A percentile compares a stretch with the other conserved stretches of the same genome.
These are phyloP conservation scores for Hippocampus comes DNA, from an alignment of 2,113 vertebrate species.

Conservation along the genomic window DNA sequence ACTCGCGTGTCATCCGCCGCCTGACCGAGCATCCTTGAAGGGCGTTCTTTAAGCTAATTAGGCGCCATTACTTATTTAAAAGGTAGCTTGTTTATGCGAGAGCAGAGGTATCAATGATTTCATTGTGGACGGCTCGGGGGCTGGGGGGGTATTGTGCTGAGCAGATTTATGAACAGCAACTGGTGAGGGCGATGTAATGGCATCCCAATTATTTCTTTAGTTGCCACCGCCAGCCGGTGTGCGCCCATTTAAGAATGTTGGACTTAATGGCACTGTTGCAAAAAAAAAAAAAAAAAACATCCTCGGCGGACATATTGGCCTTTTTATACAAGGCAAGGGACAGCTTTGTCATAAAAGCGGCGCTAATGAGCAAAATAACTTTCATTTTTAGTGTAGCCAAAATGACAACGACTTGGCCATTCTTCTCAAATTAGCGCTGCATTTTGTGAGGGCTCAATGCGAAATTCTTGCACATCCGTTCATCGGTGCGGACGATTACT, in stretches of 20 bases:
- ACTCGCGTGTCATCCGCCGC: slow-evolving; percentile 20
- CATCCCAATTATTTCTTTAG: slow-evolving; percentile 64
- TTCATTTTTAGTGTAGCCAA: slow-evolving; percentile 19
- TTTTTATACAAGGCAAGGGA: slow-evolving; percentile 57
- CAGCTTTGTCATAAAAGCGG: slow-evolving; percentile 46
- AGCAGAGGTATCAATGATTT: slow-evolving; percentile 67
- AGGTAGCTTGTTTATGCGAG: slow-evolving; percentile 67
- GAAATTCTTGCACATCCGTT: not conserved
- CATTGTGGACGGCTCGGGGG: slow-evolving; percentile 47
- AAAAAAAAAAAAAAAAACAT: slow-evolving; percentile 22
- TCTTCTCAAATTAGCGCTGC: not conserved
- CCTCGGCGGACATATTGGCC: slow-evolving; percentile 48
- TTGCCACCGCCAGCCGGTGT: slow-evolving; percentile 47
- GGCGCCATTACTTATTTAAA: slow-evolving; percentile 67
- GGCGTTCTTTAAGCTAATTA: slow-evolving; percentile 60
- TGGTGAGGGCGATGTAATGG: slow-evolving; percentile 59
- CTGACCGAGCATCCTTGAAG: slow-evolving; percentile 20
- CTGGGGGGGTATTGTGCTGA: slow-evolving; percentile 55
- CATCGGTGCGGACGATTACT: too few relatives aligned
- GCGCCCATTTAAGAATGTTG: slow-evolving; percentile 51
- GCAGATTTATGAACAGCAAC: slow-evolving; percentile 63
- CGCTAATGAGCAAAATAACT: slow-evolving; percentile 20
- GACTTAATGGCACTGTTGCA: slow-evolving; percentile 56
- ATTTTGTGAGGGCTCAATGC: slow-evolving; percentile 5
- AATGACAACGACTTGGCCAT: not conserved